Base-by-base conservation (phyloP, 1,140 invertebrate genomes). In the Zaprionus davidi region DNA sequence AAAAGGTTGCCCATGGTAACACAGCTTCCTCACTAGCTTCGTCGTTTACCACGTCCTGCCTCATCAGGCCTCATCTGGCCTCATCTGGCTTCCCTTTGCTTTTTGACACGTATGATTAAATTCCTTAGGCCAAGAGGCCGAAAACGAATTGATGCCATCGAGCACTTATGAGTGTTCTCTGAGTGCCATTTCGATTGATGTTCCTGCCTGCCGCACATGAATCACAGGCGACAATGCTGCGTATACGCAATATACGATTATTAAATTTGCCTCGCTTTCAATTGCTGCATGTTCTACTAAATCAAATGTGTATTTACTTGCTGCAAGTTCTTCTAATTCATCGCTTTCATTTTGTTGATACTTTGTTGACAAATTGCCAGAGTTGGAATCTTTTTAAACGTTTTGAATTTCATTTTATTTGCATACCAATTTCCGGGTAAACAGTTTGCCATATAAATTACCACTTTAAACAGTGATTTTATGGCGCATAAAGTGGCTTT, bases 61-160 rank as follows among this genome's bases (percentile, higher is more conserved):
- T 17, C 26, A 28, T 28, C 26, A 3, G 17, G n/a, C 7, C 3
- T 49, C 20, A 51, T 12, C 1, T 17, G n/a, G 31, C 62, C 36
- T 17, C 26, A 28, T 28, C 7, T 31, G 28, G 28, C 5, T 55
- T 15, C 22, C 9, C 38, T 7, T 31, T 62, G 58, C 2, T 34
- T 26, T 22, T 34, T 55, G 56, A 68, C 57, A 67, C 22, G 38
- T 67, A 24, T 76, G 74, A 76, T 72, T 72, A 71, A 66, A 76
- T 78, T 69, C 65, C 60, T 70, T 74, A 58, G 46, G 60, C 60
- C 64, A 70, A 78, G 57, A 59, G 65, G 65, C 60, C 58, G 59
- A 46, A 58, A 65, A 2, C 63, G 64, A 68, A 69, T 70, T 63
- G 57, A 59, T 64, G 64, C 36, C 46, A 13, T 49, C 24, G 56